Evolutionary conservation across 2,797 vertebrate genomes (phyloP), one percentile per base, ranked within the genome.

Genomic region (Schizothorax lantsangensis): DNA sequence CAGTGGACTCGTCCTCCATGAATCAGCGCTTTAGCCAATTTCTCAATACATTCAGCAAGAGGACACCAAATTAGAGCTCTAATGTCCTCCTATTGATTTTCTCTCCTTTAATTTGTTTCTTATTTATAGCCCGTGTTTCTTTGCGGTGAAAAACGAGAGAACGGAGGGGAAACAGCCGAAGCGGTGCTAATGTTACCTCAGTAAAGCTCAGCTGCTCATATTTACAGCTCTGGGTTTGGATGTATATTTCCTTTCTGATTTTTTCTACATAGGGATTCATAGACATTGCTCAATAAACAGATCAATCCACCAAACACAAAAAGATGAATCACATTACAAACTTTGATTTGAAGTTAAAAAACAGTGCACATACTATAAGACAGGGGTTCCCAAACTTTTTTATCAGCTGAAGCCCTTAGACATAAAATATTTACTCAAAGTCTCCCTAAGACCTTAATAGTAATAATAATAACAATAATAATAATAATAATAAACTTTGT

Each of bases 21-120:
- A 92, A 92, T 94, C 91, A 92, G 91, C 86, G 88, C 79, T 83
- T 87, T 68, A 90, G 92, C 92, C 92, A 92, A 94, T 95, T 94
- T 91, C 89, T 94, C 90, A 91, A 73, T 91, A 90, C 91, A 92
- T 94, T 92, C 93, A 92, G 88, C 88, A 90, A 81, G 91, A 91
- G 88, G 90, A 92, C 89, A 93, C 91, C 87, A 92, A 93, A 95
- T 94, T 90, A 94, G 93, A 94, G 89, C 87, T 90, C 92, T 95
- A 94, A 95, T 95, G 93, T 92, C 91, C 69, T n/a, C 1, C 73
- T 89, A 95, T 95, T 89, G 93, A 95, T 96, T 95, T 95, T 87
- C 85, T 84, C 88, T 93, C 87, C 91, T 92, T 94, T 93, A 93
- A 94, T 93, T 93, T 94, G 91, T 91, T 91, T 90, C 91, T 93